phyloP scores from a whole-genome alignment of 2,113 vertebrate species.

The Pteruthius melanotis region DNA sequence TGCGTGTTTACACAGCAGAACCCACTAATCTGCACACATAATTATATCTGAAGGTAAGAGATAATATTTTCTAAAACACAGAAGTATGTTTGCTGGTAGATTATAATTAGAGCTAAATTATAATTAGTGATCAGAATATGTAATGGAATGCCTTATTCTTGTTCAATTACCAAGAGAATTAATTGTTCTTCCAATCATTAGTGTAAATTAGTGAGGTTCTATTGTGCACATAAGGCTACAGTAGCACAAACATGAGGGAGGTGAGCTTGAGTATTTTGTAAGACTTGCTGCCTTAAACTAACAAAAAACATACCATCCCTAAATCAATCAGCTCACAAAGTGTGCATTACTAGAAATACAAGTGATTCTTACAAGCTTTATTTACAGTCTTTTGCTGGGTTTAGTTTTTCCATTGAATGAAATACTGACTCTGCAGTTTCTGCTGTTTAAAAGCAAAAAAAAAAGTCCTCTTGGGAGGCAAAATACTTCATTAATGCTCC shows the following conservation, averaged over 20 bases:
- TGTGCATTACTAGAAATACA: not conserved
- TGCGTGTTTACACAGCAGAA: slow-evolving; percentile 55
- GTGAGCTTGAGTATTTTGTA: slow-evolving; percentile 28
- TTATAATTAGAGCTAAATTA: slow-evolving; percentile 53
- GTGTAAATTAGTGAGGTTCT: slow-evolving; percentile 60
- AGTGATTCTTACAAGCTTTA: not conserved
- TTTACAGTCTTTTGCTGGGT: not conserved
- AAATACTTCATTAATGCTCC: not conserved
- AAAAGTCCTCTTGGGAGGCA: not conserved
- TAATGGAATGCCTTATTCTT: slow-evolving; percentile 64
- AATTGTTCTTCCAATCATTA: slow-evolving; percentile 49
- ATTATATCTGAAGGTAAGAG: slow-evolving; percentile 44
- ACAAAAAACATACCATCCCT: not conserved
- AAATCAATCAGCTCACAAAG: not conserved
- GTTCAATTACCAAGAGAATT: slow-evolving; percentile 24
- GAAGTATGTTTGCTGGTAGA: slow-evolving; percentile 61
- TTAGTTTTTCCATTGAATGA: not conserved
- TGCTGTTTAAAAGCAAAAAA: not conserved
- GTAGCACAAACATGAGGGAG: slow-evolving; percentile 48
- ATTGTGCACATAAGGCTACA: slow-evolving; percentile 25
- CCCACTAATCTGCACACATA: slow-evolving; percentile 53
- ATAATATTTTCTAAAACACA: slow-evolving; percentile 54
- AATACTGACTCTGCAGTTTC: slow-evolving; percentile 22
- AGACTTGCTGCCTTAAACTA: slow-evolving; percentile 59
- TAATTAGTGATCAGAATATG: slow-evolving; percentile 48